These are phyloP conservation scores for Ara ararauna DNA, from an alignment of 2,797 vertebrate species.

Conservation along the genomic window DNA sequence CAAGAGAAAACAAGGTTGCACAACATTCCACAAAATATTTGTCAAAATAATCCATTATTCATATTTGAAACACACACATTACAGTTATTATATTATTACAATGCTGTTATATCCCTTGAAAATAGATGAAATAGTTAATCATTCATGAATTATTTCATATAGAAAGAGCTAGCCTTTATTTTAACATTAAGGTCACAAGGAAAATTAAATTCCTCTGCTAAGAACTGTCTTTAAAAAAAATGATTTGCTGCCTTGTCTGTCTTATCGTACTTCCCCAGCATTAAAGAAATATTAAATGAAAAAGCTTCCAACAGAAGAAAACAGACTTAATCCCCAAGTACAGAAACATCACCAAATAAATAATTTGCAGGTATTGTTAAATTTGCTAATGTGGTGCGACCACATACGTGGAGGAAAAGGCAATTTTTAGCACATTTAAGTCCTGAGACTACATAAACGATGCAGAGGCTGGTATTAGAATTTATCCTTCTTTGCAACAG, in stretches of 20 bases:
- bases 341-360: neutral
- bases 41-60: neutral
- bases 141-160: neutral
- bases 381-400: neutral
- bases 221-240: neutral
- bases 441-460: neutral
- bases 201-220: slow-evolving; percentile 8
- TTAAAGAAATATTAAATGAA: neutral
- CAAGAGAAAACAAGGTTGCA: neutral
- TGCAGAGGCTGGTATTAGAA: neutral
- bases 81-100: neutral
- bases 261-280: neutral
- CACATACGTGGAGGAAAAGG: neutral
- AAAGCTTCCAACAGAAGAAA: neutral
- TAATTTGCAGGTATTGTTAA: neutral
- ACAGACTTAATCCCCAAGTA: neutral
- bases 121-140: neutral
- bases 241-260: neutral
- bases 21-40: neutral
- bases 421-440: neutral
- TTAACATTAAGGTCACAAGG: neutral
- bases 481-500: neutral
- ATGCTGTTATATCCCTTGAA: neutral
- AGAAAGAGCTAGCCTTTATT: neutral
- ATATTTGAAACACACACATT: neutral